Percentiles rank a stretch among this genome's conserved stretches.
Evolutionary conservation across 2,113 vertebrate genomes (phyloP).

Genomic region (Pomatorhinus ruficollis): DNA sequence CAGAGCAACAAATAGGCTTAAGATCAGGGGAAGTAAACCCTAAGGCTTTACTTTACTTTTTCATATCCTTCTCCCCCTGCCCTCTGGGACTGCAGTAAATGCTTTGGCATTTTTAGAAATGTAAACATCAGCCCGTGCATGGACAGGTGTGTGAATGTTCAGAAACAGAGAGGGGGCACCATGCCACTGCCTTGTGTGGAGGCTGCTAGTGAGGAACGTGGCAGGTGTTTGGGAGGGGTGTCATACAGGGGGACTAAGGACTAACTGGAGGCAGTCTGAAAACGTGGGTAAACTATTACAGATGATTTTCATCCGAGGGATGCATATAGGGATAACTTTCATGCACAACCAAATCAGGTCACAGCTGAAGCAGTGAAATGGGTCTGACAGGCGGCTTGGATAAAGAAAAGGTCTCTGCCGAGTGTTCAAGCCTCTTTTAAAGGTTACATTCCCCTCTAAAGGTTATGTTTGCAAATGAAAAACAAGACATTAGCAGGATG

Average conservation of each 20-base stretch:
- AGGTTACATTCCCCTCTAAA: constrained; percentile 43
- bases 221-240: background rate
- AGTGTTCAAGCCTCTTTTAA: background rate
- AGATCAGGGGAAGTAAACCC: background rate
- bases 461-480: constrained; percentile 12
- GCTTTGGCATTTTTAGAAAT: background rate
- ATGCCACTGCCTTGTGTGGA: background rate
- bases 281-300: background rate
- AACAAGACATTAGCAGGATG: background rate
- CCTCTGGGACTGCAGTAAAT: background rate
- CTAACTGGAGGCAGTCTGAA: background rate
- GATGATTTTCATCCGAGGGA: background rate
- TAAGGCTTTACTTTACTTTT: background rate
- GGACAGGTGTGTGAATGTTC: rapidly evolving
- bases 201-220: background rate
- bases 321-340: background rate
- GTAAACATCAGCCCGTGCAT: background rate
- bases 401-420: background rate
- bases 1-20: background rate
- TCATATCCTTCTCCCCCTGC: rapidly evolving
- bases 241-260: background rate
- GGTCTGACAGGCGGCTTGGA: background rate
- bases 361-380: background rate
- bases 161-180: background rate
- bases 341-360: background rate